Base-by-base conservation (phyloP, 2,113 vertebrate species). In the Lycaon pictus region DNA sequence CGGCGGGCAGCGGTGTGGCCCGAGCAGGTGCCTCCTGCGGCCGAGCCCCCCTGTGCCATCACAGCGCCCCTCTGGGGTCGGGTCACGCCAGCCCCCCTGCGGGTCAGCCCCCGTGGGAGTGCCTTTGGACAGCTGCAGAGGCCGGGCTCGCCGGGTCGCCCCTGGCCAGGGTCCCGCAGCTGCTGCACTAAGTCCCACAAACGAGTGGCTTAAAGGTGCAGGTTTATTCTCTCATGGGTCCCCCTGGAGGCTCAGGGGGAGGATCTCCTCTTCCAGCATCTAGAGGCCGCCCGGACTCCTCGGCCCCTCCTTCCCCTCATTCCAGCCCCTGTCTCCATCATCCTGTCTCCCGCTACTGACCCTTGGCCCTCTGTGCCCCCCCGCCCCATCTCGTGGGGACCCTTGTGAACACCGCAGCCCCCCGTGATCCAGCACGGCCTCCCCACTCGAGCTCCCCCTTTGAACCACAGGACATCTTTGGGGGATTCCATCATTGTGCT, bases 141-240 rank as follows among this genome's bases (percentile, higher is more conserved):
- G 9, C 62, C 2, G 9, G 23, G 43, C 88, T 65, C 11, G 23
- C 37, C 20, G 8, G 16, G 7, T 11, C 20, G 0, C 27, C 13
- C 51, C 11, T n/a, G 7, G 20, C 4, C 10, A 1, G 2, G 0
- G 32, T 48, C 55, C 63, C 3, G 29, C 8, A 7, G 11, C 55
- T 0, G 22, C 76, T 27, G 11, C 3, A 7, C 51, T 29, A 16
- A 17, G 15, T 0, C 29, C 84, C 62, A 3, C 37, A 6, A 6
- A 5, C 3, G 2, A 1, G 16, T 2, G 25, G 5, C 55, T 8
- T 5, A 3, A 7, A 43, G 0, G 22, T 1, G 0, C 0, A 4
- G 10, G 3, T 17, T n/a, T 16, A 0, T 11, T 13, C 35, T 51
- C 35, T 4, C 4, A 9, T 6, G 11, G 7, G 2, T 7, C 72